Base-by-base conservation (phyloP, 2,888 invertebrate genomes). In the Timandra comae region DNA sequence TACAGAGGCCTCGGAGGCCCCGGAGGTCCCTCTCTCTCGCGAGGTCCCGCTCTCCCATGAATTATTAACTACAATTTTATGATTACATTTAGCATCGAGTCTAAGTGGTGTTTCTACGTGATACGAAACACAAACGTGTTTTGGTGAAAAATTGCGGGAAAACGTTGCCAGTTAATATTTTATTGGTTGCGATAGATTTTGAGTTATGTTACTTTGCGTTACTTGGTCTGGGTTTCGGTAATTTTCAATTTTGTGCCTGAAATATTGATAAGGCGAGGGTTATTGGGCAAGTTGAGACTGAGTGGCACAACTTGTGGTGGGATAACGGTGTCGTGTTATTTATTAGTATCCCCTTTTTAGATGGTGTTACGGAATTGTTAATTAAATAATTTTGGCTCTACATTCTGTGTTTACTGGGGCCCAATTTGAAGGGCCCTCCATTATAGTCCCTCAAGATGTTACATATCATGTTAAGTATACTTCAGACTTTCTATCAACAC, bases 21-120 rank as follows among this genome's bases (percentile, higher is more conserved):
- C 7, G 11, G 7, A 22, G 9, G 2, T 36, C 28, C 31, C 46
- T 41, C 35, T 65, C 69, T 42, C 61, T 20, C 33, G 24, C 64
- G 20, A 54, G 39, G 37, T 71, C 71, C 42, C 62, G 24, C 49
- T 70, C 70, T 38, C 34, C 41, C 68, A 52, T 84, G 82, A 82
- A 84, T 82, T 84, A 84, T 84, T 84, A 81, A 82, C 79, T 80
- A 79, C 84, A 80, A 81, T 81, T 82, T 82, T 84, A 84, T 81
- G 84, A 84, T 84, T 81, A 78, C 80, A 81, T 81, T 82, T 80
- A 79, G 72, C 73, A 69, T 62, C 62, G 72, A 74, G 74, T 73
- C 65, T 74, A 78, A 80, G 81, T 75, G 77, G 70, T 63, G 69
- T 61, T 34, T 46, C 48, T 52, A 82, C 84, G 84, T 84, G 84